Base-by-base conservation (phyloP, 2,888 invertebrate species). In the Leucozona laternaria region DNA sequence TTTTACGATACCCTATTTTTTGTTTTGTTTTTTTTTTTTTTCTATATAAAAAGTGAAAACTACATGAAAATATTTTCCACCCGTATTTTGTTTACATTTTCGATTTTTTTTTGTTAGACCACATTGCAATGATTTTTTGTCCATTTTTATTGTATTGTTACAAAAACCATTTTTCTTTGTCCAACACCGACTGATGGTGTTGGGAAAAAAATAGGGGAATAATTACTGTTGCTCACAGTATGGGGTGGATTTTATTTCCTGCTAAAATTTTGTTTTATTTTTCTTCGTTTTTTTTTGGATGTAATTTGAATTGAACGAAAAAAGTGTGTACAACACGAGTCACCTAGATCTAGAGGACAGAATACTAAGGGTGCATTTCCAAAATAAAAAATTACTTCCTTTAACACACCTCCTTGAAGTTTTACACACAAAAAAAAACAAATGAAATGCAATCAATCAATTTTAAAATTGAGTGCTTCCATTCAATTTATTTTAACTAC, bases 271-370 rank as follows among this genome's bases (percentile, higher is more conserved):
- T n/a, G 11, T 58, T 73, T 72, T 45, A 34, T 57, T 34, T 73
- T 55, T 25, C 22, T 43, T 37, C 4, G 20, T 57, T 48, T 60
- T 45, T 48, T 60, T 70, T 57, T 40, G n/a, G 7, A 25, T 25
- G 20, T 37, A 20, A 4, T 75, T 80, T 53, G 20, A 40, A 37
- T 66, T 25, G 55, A 64, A 34, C 34, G 8, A 60, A 37, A 82
- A 78, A 81, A 79, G 82, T 72, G 87, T 76, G 87, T 45, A 43
- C 25, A 79, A 75, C 87, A 83, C 87, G 83, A 75, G 82, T 31
- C 82, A 72, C 20, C n/a, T n/a, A n/a, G n/a, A n/a, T n/a, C n/a
- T n/a, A n/a, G n/a, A 50, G 10, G 5, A 2, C 2, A 17, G n/a
- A 45, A 66, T 53, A 53, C 43, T 10, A 73, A 75, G 86, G 86